These are phyloP conservation scores for Arctopsyche grandis DNA, from an alignment of 1,140 invertebrate genomes.

Conservation along the genomic window DNA sequence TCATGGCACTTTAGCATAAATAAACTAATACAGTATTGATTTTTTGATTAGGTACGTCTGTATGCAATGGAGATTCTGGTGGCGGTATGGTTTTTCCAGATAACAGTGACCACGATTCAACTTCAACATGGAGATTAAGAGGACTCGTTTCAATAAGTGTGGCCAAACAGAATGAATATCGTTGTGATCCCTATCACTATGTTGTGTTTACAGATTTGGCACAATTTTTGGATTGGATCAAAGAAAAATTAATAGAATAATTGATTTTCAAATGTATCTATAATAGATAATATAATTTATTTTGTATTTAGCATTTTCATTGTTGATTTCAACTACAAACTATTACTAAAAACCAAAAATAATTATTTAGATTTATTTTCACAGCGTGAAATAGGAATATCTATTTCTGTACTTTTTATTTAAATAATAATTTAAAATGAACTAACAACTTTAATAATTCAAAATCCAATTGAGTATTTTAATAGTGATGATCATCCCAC, in stretches of 20 bases:
- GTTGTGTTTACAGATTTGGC: conserved; percentile 69
- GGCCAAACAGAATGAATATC: conserved; percentile 61
- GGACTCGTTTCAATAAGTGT: conserved; percentile 68
- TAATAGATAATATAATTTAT: background rate
- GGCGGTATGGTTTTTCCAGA: conserved; percentile 67
- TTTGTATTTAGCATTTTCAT: too few relatives aligned
- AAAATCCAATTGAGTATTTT: background rate
- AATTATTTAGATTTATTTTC: background rate
- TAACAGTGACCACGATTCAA: conserved; percentile 33
- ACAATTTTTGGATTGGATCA: conserved; percentile 68
- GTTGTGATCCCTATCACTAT: conserved; percentile 68
- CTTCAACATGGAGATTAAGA: conserved; percentile 64
- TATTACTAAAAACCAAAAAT: too few relatives aligned
- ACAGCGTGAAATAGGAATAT: background rate
- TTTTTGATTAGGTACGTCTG: conserved; percentile 60
- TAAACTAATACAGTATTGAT: background rate
- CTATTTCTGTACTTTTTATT: background rate
- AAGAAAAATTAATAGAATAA: conserved; percentile 40
- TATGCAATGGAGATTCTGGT: conserved; percentile 71
- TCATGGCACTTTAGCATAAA: too few relatives aligned
- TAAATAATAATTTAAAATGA: background rate
- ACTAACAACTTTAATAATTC: background rate
- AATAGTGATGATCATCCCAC: conserved; percentile 67
- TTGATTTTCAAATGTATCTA: background rate
- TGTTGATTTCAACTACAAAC: too few relatives aligned